A percentile compares a stretch with the other conserved stretches of the same genome.
Evolutionary conservation across 2,113 vertebrate species (phyloP).

Genomic region (Chamaea fasciata): DNA sequence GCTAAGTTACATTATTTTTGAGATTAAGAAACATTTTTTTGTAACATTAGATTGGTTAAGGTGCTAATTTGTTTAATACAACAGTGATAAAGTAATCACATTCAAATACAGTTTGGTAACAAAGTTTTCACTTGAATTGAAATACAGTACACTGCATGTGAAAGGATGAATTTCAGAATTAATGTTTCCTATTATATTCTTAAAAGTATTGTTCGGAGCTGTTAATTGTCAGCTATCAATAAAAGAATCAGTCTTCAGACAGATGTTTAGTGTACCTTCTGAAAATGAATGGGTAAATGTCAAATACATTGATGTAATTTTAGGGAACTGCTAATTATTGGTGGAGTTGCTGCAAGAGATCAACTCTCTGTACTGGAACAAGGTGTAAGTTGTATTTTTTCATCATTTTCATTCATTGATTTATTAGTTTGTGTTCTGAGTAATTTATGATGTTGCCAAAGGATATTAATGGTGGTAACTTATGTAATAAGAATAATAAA

Average conservation of each 20-base stretch:
- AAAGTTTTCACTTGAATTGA: not conserved
- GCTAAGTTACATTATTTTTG: not conserved
- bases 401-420: not conserved
- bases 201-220: not conserved
- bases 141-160: not conserved
- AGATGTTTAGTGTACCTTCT: not conserved
- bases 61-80: not conserved
- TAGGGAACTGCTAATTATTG: constrained; percentile 94
- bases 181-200: not conserved
- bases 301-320: not conserved
- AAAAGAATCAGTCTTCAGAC: not conserved
- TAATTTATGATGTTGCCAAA: not conserved
- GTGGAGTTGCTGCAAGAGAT: constrained; percentile 93
- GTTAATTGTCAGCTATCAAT: not conserved
- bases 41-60: not conserved
- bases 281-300: not conserved
- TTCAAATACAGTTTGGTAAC: not conserved
- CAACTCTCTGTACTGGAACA: constrained; percentile 89
- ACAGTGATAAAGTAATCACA: not conserved
- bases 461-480: not conserved
- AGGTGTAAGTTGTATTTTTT: constrained; percentile 78
- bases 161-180: not conserved
- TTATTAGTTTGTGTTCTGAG: not conserved
- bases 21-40: not conserved
- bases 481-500: not conserved